These are phyloP conservation scores for Crocodylus rhombifer DNA, from an alignment of 2,797 vertebrate species.

Conservation along the genomic window DNA sequence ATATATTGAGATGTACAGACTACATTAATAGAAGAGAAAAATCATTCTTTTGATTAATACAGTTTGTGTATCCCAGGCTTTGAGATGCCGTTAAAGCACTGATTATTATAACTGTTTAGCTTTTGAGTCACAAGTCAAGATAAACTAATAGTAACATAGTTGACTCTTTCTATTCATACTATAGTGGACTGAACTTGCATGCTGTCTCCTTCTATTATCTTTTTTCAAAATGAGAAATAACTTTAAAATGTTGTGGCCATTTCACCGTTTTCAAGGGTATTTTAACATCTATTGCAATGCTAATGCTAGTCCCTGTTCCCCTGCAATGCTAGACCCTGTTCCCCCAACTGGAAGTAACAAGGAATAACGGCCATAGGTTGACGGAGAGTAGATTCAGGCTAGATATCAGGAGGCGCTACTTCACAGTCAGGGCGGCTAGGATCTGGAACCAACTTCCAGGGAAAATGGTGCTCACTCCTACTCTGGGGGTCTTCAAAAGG, in stretches of 20 bases:
- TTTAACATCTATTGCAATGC: too few relatives aligned
- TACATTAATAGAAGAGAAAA: neutral
- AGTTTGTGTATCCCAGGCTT: neutral
- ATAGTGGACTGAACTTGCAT: conserved; percentile 27
- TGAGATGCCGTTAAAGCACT: neutral
- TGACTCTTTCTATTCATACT: neutral
- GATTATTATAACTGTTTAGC: neutral
- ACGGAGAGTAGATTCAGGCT: too few relatives aligned
- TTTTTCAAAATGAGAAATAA: neutral
- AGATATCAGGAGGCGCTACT: too few relatives aligned
- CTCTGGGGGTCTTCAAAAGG: too few relatives aligned
- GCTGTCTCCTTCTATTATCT: conserved; percentile 3
- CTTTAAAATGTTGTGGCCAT: conserved; percentile 16
- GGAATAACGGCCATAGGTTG: too few relatives aligned
- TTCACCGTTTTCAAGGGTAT: neutral
- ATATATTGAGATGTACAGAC: neutral
- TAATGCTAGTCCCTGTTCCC: too few relatives aligned
- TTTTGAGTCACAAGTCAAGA: conserved; percentile 3
- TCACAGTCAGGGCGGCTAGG: too few relatives aligned
- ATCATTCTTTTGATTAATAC: neutral
- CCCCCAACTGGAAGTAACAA: too few relatives aligned
- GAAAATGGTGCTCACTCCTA: too few relatives aligned
- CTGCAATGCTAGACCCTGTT: too few relatives aligned
- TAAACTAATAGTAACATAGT: neutral
- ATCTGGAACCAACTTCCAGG: too few relatives aligned